phyloP scores from a whole-genome alignment of 2,888 invertebrate genomes.

The Leucophenga montana region DNA sequence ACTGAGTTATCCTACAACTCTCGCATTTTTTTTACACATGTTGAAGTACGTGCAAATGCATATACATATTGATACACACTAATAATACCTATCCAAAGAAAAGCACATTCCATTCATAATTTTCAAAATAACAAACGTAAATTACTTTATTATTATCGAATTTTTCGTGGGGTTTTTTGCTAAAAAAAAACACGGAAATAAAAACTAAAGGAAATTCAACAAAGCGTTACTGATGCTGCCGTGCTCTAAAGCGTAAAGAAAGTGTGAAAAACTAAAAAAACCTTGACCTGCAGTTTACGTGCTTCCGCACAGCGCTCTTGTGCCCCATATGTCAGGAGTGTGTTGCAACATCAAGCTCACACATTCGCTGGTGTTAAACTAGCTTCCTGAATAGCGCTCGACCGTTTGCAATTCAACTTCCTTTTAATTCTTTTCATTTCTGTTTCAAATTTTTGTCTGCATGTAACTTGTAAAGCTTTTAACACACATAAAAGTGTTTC shows the following conservation, averaged over 20 bases:
- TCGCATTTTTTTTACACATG: too few species aligned
- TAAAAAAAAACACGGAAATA: not conserved
- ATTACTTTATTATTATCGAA: not conserved
- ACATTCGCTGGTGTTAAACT: not conserved
- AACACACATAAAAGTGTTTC: not conserved
- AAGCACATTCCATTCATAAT: too few species aligned
- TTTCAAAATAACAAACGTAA: not conserved
- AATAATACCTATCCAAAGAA: too few species aligned
- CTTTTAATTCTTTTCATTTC: conserved; percentile 1
- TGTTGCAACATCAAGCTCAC: not conserved
- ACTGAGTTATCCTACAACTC: too few species aligned
- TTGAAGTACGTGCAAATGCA: too few species aligned
- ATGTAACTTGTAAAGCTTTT: too few species aligned
- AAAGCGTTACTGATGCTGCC: too few species aligned
- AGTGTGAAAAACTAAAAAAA: conserved; percentile 14
- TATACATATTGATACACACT: too few species aligned
- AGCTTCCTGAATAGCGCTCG: not conserved
- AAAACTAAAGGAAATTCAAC: too few species aligned
- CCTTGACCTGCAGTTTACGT: conserved; percentile 27
- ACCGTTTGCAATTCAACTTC: conserved; percentile 1
- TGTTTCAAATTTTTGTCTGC: not conserved
- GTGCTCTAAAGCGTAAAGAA: not conserved
- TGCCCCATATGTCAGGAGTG: not conserved
- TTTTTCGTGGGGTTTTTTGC: too few species aligned
- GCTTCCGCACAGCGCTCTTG: not conserved